Conservation (phyloP, 2,113 vertebrate genomes). For the Miniopterus natalensis region DNA sequence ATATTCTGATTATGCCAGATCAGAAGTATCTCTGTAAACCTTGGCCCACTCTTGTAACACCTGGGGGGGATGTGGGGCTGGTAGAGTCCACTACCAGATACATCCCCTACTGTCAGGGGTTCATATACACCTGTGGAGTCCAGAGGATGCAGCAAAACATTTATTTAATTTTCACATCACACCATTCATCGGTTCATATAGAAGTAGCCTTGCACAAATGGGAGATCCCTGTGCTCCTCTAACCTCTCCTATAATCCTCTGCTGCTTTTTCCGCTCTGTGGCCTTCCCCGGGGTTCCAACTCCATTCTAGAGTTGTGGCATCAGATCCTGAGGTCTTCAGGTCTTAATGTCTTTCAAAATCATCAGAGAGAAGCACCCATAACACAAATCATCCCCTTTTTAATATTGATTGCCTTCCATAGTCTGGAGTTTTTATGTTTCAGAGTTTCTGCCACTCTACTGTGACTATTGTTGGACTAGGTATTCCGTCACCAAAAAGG, state of each 20-base stretch:
- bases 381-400: background rate
- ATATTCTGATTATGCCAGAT: background rate
- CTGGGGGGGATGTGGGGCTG: background rate
- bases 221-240: background rate
- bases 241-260: background rate
- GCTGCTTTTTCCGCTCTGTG: background rate
- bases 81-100: background rate
- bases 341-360: slow-evolving; percentile 25
- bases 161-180: slow-evolving; percentile 4
- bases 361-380: background rate
- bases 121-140: background rate
- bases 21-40: background rate
- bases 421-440: background rate
- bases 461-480: background rate
- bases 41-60: background rate
- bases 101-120: background rate
- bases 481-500: background rate
- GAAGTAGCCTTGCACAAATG: background rate
- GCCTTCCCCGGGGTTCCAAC: background rate
- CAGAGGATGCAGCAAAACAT: background rate
- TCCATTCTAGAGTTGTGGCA: background rate
- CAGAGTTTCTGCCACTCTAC: background rate
- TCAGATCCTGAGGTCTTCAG: background rate
- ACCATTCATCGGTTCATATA: background rate
- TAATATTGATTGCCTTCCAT: background rate